phyloP scores from a whole-genome alignment of 2,888 invertebrate genomes.

The Blastobasis adustella region DNA sequence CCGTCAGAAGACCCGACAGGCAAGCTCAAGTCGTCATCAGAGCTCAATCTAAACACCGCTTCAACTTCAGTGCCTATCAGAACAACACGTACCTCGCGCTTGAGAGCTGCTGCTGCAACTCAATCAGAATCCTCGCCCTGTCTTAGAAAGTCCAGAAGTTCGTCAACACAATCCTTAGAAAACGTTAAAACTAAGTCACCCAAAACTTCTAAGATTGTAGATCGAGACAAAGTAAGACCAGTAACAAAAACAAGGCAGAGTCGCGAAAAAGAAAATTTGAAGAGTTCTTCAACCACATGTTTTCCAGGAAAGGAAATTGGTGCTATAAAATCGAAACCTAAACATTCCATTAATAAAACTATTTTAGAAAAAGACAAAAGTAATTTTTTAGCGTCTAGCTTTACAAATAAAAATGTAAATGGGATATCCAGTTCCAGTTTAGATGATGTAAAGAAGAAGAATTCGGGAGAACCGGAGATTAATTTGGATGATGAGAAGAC shows the following conservation, averaged over 20 bases:
- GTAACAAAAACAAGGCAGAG: conserved; percentile 40
- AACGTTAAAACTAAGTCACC: conserved; percentile 48
- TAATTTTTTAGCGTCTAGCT: conserved; percentile 59
- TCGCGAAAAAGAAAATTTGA: conserved; percentile 56
- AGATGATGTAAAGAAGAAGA: conserved; percentile 33
- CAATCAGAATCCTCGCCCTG: conserved; percentile 44
- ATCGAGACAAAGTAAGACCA: conserved; percentile 53
- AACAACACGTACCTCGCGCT: conserved; percentile 81
- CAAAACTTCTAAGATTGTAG: conserved; percentile 54
- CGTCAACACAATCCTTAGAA: conserved; percentile 60
- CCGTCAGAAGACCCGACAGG: conserved; percentile 46
- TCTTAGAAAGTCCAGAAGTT: conserved; percentile 55
- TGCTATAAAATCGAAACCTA: conserved; percentile 69
- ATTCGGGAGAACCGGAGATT: conserved; percentile 35
- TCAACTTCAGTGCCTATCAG: conserved; percentile 75
- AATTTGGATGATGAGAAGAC: conserved; percentile 24
- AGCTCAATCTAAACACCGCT: conserved; percentile 57
- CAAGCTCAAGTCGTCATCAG: conserved; percentile 64
- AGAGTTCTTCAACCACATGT: conserved; percentile 37
- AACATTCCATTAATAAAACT: conserved; percentile 68
- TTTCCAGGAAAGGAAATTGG: conserved; percentile 56
- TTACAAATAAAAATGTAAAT: conserved; percentile 50
- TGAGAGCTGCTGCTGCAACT: conserved; percentile 78
- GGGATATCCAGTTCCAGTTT: conserved; percentile 39
- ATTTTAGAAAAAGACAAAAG: conserved; percentile 68